A percentile compares a stretch with the other conserved stretches of the same genome.
These are phyloP conservation scores for Hydropotes inermis DNA, from an alignment of 2,113 vertebrate genomes.

Conservation along the genomic window DNA sequence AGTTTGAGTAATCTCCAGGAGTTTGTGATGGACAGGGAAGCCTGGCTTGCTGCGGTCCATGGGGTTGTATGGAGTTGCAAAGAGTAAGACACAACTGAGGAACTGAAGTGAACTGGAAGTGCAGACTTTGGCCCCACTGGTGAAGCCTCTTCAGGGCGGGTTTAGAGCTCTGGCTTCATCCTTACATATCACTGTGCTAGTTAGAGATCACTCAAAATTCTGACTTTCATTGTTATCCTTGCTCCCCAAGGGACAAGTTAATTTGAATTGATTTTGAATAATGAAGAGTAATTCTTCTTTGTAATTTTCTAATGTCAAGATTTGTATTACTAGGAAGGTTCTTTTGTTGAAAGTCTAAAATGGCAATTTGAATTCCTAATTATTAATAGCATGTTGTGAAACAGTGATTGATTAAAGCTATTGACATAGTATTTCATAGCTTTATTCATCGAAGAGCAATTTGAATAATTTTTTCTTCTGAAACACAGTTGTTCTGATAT, in stretches of 20 bases:
- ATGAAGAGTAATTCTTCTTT: background rate
- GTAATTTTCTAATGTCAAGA: conserved; percentile 44
- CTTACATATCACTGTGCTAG: background rate
- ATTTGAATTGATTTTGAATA: conserved; percentile 26
- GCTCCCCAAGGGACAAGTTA: conserved; percentile 30
- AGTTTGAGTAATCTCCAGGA: background rate
- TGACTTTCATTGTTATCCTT: background rate
- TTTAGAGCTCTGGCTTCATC: background rate
- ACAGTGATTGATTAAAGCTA: conserved; percentile 37
- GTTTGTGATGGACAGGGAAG: background rate
- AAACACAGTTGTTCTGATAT: conserved; percentile 25
- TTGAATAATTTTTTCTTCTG: background rate
- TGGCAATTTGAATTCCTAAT: conserved; percentile 52
- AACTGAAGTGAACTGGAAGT: background rate
- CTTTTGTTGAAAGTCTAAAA: conserved; percentile 17
- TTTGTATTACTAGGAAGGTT: conserved; percentile 13
- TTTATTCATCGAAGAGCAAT: background rate
- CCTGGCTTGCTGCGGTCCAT: background rate
- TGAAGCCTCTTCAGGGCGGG: background rate
- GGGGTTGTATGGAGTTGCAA: background rate
- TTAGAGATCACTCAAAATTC: conserved; percentile 6
- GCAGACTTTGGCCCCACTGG: background rate
- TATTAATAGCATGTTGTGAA: conserved; percentile 22
- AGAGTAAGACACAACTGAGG: background rate
- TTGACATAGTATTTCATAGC: conserved; percentile 23